Evolutionary conservation across 2,888 invertebrate genomes (phyloP), one percentile per base, ranked within the genome.

Genomic region (Athrips mouffetella): DNA sequence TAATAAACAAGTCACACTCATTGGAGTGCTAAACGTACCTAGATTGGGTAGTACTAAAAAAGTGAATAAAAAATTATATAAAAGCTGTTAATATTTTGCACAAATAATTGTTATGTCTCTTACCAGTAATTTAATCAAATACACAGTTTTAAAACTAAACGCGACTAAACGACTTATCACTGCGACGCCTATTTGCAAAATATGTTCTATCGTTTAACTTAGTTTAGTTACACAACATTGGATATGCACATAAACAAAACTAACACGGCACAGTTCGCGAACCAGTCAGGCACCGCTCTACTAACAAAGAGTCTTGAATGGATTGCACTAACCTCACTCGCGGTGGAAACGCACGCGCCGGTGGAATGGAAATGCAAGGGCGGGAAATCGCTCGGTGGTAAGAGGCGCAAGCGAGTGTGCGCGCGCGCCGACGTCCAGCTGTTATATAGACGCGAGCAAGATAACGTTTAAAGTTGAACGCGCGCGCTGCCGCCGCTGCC

Each of bases 331-430:
- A 82, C 81, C 80, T 80, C 81, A 67, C 51, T 71, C 82, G 80
- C 81, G 80, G 68, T 63, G 66, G 63, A 75, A 70, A 71, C 65
- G 69, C 73, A 65, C 80, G 78, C 77, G 77, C 75, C 75, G 74
- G 65, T 73, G 67, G 67, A 74, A 77, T 73, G 60, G 55, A 70
- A 67, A 75, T 74, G 74, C 73, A 76, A 76, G 70, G 76, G 63
- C 64, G 70, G 77, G 79, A 72, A 74, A 76, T 67, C 72, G 74
- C 80, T 71, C 76, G 63, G 67, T 73, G 60, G 73, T 73, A 73
- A 68, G 70, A 70, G 58, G 70, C 65, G 50, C 70, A 69, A 82
- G 74, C 84, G 73, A 84, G 87, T 79, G 87, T 82, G 87, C 83
- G 76, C 82, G 87, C 85, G 85, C 87, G 70, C 18, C 56, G 56